Base-by-base conservation (phyloP, 1,140 invertebrate genomes). In the Nymphalis io region DNA sequence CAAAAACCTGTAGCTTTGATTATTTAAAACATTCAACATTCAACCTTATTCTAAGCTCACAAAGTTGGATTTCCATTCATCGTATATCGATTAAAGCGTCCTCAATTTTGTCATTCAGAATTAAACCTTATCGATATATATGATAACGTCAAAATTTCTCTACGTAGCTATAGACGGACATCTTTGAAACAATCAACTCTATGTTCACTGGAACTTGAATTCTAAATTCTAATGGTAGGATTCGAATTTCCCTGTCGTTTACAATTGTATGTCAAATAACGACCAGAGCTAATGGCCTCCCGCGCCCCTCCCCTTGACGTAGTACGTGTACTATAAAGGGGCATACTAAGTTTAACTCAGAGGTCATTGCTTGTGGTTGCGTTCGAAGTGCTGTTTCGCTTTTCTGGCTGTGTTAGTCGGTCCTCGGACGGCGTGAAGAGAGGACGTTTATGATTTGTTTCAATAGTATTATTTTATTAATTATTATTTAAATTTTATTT, bases 1-100 rank as follows among this genome's bases (percentile, higher is more conserved):
- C 80, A 83, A 83, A 80, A 80, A 88, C 87, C 85, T 89, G 87
- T 89, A 82, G 87, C 84, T 86, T 83, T 89, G 66, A 79, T 61
- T 64, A 27, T 63, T 39, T 16, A 15, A 0, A 15, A 0, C 70
- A 78, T 18, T n/a, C 44, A 0, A 81, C 68, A 64, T 20, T 69
- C n/a, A 27, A 73, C 74, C 66, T 69, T 82, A 85, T 51, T 0
- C 0, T 1, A 3, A 33, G 0, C 0, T 0, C 6, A 60, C 74
- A 82, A 16, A 59, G 59, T 51, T 20, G 0, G 78, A 60, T 69
- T 38, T 80, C 23, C 27, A 13, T 18, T 74, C n/a, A 12, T 33
- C n/a, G 2, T 8, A 5, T 16, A 8, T 21, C 1, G 33, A 60
- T 57, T 61, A 75, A 70, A 70, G 72, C 60, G 73, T 72, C 73